Conservation (phyloP, 2,797 vertebrate species). For the Crenuchus spilurus region DNA sequence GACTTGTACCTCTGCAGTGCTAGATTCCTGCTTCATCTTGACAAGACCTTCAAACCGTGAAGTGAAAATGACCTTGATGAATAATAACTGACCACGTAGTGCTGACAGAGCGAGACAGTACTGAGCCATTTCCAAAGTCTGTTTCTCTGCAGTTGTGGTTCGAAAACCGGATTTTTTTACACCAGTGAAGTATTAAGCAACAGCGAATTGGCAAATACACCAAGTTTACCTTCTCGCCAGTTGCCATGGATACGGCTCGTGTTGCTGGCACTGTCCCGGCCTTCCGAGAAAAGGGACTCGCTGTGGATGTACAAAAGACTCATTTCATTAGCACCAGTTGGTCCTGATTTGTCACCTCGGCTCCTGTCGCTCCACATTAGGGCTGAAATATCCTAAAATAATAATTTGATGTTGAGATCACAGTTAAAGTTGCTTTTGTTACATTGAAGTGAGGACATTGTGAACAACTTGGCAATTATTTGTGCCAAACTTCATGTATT, state of each 20-base stretch:
- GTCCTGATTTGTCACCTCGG: conserved; percentile 37
- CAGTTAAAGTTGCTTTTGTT: too few species aligned
- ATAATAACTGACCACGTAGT: conserved; percentile 6
- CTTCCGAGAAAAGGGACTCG: conserved; percentile 37
- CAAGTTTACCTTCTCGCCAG: conserved; percentile 73
- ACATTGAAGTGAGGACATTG: too few species aligned
- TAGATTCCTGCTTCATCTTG: background rate
- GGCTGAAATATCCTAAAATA: too few species aligned
- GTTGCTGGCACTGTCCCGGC: conserved; percentile 47
- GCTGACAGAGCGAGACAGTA: conserved; percentile 14
- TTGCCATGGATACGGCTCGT: conserved; percentile 78
- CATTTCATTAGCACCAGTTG: conserved; percentile 74
- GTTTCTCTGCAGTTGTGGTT: too few species aligned
- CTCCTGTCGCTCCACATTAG: background rate
- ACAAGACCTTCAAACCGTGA: background rate
- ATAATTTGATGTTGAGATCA: too few species aligned
- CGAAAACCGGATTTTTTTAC: background rate
- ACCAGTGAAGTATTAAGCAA: conserved; percentile 27
- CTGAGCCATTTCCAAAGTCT: background rate
- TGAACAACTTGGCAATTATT: too few species aligned
- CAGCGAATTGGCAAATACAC: conserved; percentile 44
- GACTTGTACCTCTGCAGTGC: background rate
- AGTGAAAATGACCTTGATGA: conserved; percentile 43
- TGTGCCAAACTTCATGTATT: too few species aligned
- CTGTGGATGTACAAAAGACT: conserved; percentile 61